phyloP scores from a whole-genome alignment of 2,888 invertebrate genomes.

The Adelphocoris suturalis region DNA sequence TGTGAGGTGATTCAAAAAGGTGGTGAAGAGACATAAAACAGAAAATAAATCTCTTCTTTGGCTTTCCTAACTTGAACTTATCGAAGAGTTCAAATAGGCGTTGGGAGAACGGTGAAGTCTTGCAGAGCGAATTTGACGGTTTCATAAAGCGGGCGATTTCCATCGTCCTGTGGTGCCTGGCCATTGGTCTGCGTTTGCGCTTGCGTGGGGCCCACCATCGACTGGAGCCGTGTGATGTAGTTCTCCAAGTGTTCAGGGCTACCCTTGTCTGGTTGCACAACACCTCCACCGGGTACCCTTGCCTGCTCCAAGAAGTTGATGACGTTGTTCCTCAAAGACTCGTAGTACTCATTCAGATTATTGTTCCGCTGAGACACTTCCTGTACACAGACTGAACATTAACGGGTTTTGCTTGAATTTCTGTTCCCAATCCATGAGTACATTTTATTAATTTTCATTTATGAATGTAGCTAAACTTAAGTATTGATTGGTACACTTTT shows the following conservation, averaged over 20 bases:
- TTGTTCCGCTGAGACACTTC: conserved; percentile 82
- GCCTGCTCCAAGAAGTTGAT: conserved; percentile 94
- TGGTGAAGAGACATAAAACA: conserved; percentile 3
- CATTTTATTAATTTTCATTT: conserved; percentile 70
- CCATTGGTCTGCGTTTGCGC: conserved; percentile 71
- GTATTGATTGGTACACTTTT: neutral
- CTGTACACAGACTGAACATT: conserved; percentile 72
- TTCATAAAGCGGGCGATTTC: conserved; percentile 91
- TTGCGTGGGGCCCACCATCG: conserved; percentile 83
- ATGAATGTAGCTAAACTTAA: conserved; percentile 78
- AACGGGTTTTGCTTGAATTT: conserved; percentile 60
- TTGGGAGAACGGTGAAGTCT: conserved; percentile 93
- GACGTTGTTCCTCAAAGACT: conserved; percentile 94
- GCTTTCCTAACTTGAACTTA: neutral
- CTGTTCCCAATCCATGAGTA: conserved; percentile 22
- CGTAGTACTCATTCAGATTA: conserved; percentile 95
- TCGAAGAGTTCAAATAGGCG: conserved; percentile 80
- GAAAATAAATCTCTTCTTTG: neutral
- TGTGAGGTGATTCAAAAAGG: neutral
- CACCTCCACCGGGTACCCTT: conserved; percentile 87
- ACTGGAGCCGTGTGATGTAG: conserved; percentile 94
- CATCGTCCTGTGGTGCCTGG: conserved; percentile 80
- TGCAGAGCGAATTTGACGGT: conserved; percentile 94
- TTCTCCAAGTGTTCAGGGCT: conserved; percentile 92
- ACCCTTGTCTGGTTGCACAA: conserved; percentile 77